phyloP scores from a whole-genome alignment of 2,113 vertebrate genomes.

The Saccopteryx leptura region DNA sequence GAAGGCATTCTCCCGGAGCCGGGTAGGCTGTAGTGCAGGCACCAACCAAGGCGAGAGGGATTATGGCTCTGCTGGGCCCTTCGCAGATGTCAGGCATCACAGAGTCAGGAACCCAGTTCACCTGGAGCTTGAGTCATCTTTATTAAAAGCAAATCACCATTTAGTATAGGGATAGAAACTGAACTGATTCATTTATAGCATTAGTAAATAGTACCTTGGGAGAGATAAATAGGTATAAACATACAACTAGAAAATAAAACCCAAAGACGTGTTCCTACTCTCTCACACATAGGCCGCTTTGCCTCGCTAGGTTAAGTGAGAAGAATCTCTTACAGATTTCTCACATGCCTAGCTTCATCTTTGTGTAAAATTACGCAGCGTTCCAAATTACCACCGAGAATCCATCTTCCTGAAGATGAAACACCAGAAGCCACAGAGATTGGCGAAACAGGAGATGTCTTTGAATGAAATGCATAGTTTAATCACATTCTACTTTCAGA shows the following conservation, averaged over 20 bases:
- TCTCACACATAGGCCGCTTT: not conserved
- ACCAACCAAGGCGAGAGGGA: not conserved
- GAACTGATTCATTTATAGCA: conserved; percentile 12
- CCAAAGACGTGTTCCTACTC: not conserved
- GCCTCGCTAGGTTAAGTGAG: conserved; percentile 18
- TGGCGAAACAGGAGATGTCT: conserved; percentile 77
- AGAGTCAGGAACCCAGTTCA: not conserved
- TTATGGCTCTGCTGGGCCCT: not conserved
- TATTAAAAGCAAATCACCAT: not conserved
- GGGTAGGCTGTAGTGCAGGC: not conserved
- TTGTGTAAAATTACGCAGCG: conserved; percentile 67
- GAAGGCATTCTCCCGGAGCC: not conserved
- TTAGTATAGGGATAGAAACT: not conserved
- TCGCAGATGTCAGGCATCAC: not conserved
- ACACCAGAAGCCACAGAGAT: conserved; percentile 71
- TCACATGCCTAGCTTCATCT: conserved; percentile 62
- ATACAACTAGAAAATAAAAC: conserved; percentile 28
- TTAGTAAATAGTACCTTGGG: not conserved
- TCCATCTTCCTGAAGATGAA: conserved; percentile 77
- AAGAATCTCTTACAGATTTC: conserved; percentile 65
- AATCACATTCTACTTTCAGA: conserved; percentile 84
- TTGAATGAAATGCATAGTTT: conserved; percentile 84
- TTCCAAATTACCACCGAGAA: conserved; percentile 79
- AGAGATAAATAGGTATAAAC: conserved; percentile 7
- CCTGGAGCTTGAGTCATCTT: not conserved